Conservation (phyloP, 2,888 invertebrate genomes). For the Coremacera marginata region DNA sequence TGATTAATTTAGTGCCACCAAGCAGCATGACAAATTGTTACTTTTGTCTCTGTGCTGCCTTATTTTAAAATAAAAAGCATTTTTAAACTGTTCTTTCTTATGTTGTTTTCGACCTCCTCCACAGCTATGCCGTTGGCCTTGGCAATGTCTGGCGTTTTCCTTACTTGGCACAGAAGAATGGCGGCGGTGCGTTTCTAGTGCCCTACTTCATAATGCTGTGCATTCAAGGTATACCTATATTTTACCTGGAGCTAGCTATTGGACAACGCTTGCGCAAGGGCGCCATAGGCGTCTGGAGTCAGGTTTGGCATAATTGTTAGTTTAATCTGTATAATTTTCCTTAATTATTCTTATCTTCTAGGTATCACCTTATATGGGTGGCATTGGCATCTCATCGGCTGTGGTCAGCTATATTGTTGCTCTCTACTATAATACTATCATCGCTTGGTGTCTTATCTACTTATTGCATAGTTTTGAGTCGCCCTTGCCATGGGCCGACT, state of each 20-base stretch:
- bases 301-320: conserved; percentile 65
- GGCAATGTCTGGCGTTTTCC: conserved; percentile 98
- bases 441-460: conserved; percentile 97
- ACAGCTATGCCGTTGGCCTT: conserved; percentile 87
- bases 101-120: conserved; percentile 21
- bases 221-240: conserved; percentile 95
- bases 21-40: neutral
- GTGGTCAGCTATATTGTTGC: conserved; percentile 97
- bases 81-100: neutral
- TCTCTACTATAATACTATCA: conserved; percentile 97
- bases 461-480: conserved; percentile 93
- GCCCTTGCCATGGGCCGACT: conserved; percentile 91
- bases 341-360: neutral
- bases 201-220: conserved; percentile 96
- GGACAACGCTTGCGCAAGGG: conserved; percentile 94
- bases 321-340: neutral
- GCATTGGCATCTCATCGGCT: conserved; percentile 93
- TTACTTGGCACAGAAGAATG: conserved; percentile 94
- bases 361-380: conserved; percentile 88
- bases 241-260: conserved; percentile 94
- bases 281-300: conserved; percentile 95
- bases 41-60: neutral
- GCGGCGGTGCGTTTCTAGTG: conserved; percentile 96
- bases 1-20: neutral
- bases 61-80: neutral